Base-by-base conservation (phyloP, 2,888 invertebrate genomes). In the Ariolimax columbianus region DNA sequence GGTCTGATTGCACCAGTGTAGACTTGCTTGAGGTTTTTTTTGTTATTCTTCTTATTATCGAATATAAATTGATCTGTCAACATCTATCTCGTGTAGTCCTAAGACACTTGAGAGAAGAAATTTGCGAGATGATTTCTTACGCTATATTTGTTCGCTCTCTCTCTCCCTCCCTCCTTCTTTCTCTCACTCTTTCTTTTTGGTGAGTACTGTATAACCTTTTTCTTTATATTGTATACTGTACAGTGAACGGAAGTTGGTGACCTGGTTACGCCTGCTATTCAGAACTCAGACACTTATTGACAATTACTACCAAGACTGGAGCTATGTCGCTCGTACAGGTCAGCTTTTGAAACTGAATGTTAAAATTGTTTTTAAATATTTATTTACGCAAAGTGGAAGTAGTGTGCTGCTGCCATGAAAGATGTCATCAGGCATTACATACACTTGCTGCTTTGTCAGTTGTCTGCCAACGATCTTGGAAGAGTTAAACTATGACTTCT, bases 321-420 rank as follows among this genome's bases (percentile, higher is more conserved):
- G 99, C 94, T 99, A 99, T 94, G 97, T 98, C 84, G 96, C 97
- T 6, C 97, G 98, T 94, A 99, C 99, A 89, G 97, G 97, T 97
- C 96, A 97, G 93, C 97, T n/a, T 43, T 55, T 7, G 17, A 2
- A 23, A 11, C 55, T 23, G 3, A 14, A 55, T 55, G 14, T 55
- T 23, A 11, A 55, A 11, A 23, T 23, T 55, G 55, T 4, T 23
- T 55, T 17, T 19, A 17, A 55, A 55, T 55, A 55, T 47, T 47
- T 47, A 47, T 17, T 11, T 17, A 47, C 47, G 7, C 47, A 11
- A 11, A 47, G 7, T 47, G 7, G 9, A 7, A 11, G 47, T 47
- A 7, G 17, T 11, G 7, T 7, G 47, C 7, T 47, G 7, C 47
- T 47, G 7, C 17, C 17, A 11, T 47, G 47, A 47, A 47, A 47